A percentile compares a stretch with the other conserved stretches of the same genome.
phyloP scores from a whole-genome alignment of 2,797 vertebrate genomes.

The Pelochelys cantorii region DNA sequence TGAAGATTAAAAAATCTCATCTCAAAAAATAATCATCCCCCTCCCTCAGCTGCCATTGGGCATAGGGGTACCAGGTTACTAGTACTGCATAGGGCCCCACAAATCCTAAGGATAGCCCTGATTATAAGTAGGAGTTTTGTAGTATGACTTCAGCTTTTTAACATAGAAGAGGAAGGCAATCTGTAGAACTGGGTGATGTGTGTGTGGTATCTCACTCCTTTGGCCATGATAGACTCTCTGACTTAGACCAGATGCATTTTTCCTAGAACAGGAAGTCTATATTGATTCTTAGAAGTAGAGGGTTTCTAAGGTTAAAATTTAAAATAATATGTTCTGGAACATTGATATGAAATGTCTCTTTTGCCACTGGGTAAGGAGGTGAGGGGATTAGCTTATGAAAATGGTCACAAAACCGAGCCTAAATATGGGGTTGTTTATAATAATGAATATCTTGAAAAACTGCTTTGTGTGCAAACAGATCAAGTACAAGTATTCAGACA shows the following conservation, averaged over 20 bases:
- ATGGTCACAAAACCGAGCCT: background rate
- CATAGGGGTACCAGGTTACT: too few species aligned
- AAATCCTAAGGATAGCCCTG: too few species aligned
- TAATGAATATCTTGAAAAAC: background rate
- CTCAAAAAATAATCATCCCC: too few species aligned
- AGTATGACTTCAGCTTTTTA: background rate
- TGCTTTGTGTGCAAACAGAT: background rate
- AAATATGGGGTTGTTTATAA: background rate
- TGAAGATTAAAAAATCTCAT: too few species aligned
- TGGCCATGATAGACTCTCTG: fast-evolving
- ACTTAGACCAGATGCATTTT: background rate
- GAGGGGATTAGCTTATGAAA: background rate
- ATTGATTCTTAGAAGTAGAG: background rate
- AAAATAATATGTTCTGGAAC: background rate
- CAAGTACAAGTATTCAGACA: background rate
- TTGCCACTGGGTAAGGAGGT: background rate
- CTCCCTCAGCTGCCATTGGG: too few species aligned
- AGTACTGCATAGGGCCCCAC: too few species aligned
- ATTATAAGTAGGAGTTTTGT: background rate
- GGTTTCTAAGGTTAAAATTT: background rate
- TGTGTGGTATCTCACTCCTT: background rate
- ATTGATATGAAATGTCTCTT: background rate
- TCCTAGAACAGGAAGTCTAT: background rate
- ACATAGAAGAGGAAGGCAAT: background rate
- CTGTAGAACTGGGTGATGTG: background rate